These are phyloP conservation scores for Bujurquina vittata DNA, from an alignment of 2,113 vertebrate genomes.

Conservation along the genomic window DNA sequence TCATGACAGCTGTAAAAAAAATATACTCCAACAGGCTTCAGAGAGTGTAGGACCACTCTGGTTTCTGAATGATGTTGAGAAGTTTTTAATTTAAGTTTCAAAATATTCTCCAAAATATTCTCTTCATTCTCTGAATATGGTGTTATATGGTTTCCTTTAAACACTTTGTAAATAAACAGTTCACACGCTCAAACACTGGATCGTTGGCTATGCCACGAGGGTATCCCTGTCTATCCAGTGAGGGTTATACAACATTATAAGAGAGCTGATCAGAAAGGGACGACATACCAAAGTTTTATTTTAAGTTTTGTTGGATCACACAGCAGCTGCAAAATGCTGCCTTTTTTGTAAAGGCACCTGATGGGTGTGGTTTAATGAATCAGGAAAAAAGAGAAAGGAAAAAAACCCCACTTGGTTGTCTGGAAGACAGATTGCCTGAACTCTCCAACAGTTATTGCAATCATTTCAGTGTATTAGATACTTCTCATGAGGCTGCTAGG, in stretches of 20 bases:
- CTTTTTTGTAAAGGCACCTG: neutral
- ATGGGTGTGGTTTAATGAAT: neutral
- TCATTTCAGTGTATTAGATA: conserved; percentile 25
- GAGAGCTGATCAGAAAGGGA: neutral
- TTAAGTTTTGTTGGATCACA: neutral
- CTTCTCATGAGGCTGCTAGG: conserved; percentile 28
- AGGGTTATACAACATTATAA: neutral
- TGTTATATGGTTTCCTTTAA: neutral
- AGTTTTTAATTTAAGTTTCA: neutral
- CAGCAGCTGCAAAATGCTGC: conserved; percentile 18
- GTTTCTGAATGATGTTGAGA: neutral
- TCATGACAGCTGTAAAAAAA: neutral
- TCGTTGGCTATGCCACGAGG: too few species aligned
- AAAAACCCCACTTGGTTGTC: conserved; percentile 6
- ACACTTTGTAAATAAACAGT: neutral
- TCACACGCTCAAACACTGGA: neutral
- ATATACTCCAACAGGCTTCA: neutral
- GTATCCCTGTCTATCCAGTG: neutral
- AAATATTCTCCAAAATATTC: neutral
- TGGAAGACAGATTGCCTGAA: conserved; percentile 37
- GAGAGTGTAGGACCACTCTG: neutral
- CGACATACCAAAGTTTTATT: neutral
- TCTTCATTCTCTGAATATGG: neutral
- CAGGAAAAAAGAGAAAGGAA: neutral
- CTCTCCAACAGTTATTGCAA: conserved; percentile 14